phyloP scores from a whole-genome alignment of 1,140 invertebrate genomes.

The Holotrichia oblita region DNA sequence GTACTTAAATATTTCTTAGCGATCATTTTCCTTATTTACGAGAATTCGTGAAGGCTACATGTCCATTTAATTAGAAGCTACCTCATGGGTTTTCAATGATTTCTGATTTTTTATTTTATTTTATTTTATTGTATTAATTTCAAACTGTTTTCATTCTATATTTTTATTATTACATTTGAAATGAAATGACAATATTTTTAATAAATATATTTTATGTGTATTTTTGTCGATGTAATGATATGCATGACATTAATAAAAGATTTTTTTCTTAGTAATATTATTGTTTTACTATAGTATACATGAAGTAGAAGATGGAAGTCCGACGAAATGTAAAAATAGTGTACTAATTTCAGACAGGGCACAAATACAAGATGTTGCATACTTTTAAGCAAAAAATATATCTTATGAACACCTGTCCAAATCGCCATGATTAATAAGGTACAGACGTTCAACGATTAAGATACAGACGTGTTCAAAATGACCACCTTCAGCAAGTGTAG shows the following conservation, averaged over 20 bases:
- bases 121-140: background rate
- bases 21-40: conserved; percentile 14
- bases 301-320: too few species aligned
- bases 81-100: conserved; percentile 39
- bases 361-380: too few species aligned
- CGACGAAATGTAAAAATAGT: too few species aligned
- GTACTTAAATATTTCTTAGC: conserved; percentile 29
- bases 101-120: conserved; percentile 31
- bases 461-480: too few species aligned
- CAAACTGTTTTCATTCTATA: conserved; percentile 23
- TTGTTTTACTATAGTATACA: background rate
- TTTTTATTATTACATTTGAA: conserved; percentile 32
- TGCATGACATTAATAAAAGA: conserved; percentile 39
- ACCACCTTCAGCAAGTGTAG: too few species aligned
- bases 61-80: conserved; percentile 41
- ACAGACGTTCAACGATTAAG: too few species aligned
- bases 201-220: conserved; percentile 39
- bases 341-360: too few species aligned
- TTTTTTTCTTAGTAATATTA: conserved; percentile 35
- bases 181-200: conserved; percentile 40
- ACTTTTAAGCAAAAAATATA: too few species aligned
- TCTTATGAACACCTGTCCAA: too few species aligned
- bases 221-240: conserved; percentile 35
- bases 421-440: too few species aligned
- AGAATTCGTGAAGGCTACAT: conserved; percentile 38